Percentiles rank a stretch among this genome's conserved stretches.
phyloP scores from a whole-genome alignment of 1,140 invertebrate species.

The Ips nitidus region DNA sequence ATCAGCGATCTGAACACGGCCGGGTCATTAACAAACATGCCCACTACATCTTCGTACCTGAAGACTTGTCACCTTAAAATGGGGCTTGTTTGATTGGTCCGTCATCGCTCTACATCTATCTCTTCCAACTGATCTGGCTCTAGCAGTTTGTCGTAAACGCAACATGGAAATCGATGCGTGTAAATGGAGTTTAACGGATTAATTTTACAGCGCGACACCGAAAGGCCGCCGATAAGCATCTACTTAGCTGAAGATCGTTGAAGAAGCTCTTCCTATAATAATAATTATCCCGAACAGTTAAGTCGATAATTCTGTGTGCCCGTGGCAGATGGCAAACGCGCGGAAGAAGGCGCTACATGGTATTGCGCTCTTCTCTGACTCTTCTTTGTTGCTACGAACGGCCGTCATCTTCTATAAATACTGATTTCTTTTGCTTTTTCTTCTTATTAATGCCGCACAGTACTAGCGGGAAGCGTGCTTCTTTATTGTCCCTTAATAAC shows the following conservation, averaged over 20 bases:
- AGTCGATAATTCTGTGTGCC: slow-evolving; percentile 30
- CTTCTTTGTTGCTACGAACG: slow-evolving; percentile 16
- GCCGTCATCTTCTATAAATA: slow-evolving; percentile 28
- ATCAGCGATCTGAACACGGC: slow-evolving; percentile 40
- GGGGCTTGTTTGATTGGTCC: no score
- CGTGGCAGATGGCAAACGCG: slow-evolving; percentile 26
- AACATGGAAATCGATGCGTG: not conserved
- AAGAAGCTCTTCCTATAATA: slow-evolving; percentile 30
- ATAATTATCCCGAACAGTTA: slow-evolving; percentile 31
- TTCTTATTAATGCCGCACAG: not conserved
- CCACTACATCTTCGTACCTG: slow-evolving; percentile 19
- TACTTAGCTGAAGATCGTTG: slow-evolving; percentile 18
- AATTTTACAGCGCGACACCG: slow-evolving; percentile 3
- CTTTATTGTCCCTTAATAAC: no score
- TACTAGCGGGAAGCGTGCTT: no score
- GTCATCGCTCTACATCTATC: no score
- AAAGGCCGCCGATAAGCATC: slow-evolving; percentile 8
- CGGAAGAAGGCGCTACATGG: slow-evolving; percentile 17
- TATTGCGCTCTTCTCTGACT: slow-evolving; percentile 8
- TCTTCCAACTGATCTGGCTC: no score
- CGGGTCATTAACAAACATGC: slow-evolving; percentile 44
- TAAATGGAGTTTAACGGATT: not conserved
- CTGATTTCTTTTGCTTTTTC: slow-evolving; percentile 20
- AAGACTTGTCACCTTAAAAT: not conserved
- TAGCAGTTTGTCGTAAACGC: no score